phyloP scores from a whole-genome alignment of 2,113 vertebrate species.

The Delphinapterus leucas region DNA sequence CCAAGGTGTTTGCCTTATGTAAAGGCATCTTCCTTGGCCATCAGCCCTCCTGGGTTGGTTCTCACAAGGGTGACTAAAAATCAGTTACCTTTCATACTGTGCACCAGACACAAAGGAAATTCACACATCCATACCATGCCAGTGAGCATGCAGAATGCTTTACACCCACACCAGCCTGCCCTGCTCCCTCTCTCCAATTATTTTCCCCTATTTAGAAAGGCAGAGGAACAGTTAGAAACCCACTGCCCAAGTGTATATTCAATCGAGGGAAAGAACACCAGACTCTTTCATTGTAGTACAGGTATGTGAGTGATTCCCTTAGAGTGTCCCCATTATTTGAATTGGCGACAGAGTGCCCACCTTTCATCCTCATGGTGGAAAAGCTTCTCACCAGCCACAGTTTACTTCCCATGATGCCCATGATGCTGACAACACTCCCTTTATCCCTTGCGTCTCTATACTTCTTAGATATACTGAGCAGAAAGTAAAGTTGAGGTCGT shows the following conservation, averaged over 20 bases:
- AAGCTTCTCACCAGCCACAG: accelerated
- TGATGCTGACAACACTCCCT: neutral
- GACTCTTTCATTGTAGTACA: neutral
- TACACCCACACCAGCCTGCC: neutral
- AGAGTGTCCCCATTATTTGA: neutral
- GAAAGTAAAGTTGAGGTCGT: neutral
- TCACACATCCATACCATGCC: neutral
- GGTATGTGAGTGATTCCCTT: neutral
- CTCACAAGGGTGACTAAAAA: neutral
- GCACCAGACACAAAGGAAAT: neutral
- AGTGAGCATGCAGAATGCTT: accelerated
- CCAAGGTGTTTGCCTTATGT: accelerated
- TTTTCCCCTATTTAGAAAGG: neutral
- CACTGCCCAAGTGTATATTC: neutral
- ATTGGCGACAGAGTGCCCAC: neutral
- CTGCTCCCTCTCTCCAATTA: neutral
- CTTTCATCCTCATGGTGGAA: neutral
- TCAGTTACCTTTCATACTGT: neutral
- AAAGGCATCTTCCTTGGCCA: neutral
- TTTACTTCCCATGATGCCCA: neutral
- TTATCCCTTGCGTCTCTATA: neutral
- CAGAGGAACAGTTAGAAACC: neutral
- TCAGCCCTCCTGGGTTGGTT: neutral
- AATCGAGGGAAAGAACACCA: neutral
- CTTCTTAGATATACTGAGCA: neutral